Percentiles rank a stretch among this genome's conserved stretches.
These are phyloP conservation scores for Camponotus floridanus DNA, from an alignment of 1,140 invertebrate genomes.

Conservation along the genomic window DNA sequence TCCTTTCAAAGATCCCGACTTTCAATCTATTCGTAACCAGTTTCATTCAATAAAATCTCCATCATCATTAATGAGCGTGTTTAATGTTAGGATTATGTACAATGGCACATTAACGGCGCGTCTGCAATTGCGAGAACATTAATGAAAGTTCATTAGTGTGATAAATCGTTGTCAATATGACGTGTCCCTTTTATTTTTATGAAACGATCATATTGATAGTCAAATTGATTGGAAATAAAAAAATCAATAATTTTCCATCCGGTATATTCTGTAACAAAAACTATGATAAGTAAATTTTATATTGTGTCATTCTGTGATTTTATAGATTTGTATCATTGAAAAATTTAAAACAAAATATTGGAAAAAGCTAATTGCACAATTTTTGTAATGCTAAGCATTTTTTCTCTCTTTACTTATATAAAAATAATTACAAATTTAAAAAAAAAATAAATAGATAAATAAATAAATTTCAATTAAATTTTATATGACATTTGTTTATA, in stretches of 20 bases:
- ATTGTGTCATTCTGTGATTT: not conserved
- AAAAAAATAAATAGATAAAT: not conserved
- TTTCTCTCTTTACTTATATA: not conserved
- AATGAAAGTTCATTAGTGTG: conserved; percentile 73
- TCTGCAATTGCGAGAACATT: conserved; percentile 50
- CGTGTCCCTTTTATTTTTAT: conserved; percentile 21
- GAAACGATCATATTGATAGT: not conserved
- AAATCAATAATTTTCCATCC: not conserved
- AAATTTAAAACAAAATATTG: too few species aligned
- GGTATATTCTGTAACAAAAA: not conserved
- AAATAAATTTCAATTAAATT: not conserved
- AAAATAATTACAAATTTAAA: not conserved
- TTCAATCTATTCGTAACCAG: not conserved
- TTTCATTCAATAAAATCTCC: conserved; percentile 61
- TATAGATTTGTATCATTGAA: too few species aligned
- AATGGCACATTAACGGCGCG: not conserved
- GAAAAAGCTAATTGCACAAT: too few species aligned
- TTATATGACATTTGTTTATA: not conserved
- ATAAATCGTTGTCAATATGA: conserved; percentile 76
- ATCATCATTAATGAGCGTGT: not conserved
- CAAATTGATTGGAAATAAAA: conserved; percentile 39
- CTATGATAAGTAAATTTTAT: not conserved
- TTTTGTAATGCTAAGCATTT: not conserved
- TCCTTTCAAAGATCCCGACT: conserved; percentile 46
- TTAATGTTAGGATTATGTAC: conserved; percentile 32